Percentiles rank a stretch among this genome's conserved stretches.
phyloP scores from a whole-genome alignment of 2,888 invertebrate species.

The Helicoverpa assulta region DNA sequence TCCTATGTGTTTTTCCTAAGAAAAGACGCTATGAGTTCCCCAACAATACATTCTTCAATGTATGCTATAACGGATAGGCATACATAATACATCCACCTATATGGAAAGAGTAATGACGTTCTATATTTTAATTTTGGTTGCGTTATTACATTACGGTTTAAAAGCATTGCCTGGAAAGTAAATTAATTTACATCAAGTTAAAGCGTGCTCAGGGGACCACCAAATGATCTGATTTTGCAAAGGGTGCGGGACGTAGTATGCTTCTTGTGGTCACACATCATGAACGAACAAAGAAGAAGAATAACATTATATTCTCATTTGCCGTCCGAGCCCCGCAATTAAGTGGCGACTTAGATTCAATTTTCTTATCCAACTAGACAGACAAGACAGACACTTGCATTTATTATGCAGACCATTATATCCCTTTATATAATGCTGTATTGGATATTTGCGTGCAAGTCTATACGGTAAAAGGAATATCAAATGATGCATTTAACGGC shows the following conservation, averaged over 20 bases:
- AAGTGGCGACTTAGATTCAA: constrained; percentile 35
- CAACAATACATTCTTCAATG: too few species aligned
- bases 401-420: constrained; percentile 48
- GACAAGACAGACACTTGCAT: constrained; percentile 47
- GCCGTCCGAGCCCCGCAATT: constrained; percentile 1
- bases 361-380: constrained; percentile 40
- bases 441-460: constrained; percentile 72
- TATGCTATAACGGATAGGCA: background rate
- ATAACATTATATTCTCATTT: constrained; percentile 9
- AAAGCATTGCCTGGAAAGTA: background rate
- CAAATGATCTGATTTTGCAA: too few species aligned
- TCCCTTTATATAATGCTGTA: constrained; percentile 35
- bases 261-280: too few species aligned
- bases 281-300: too few species aligned
- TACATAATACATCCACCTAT: too few species aligned
- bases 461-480: constrained; percentile 76
- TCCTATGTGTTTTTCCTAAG: too few species aligned
- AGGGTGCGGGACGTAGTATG: too few species aligned
- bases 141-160: constrained; percentile 1
- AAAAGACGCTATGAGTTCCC: too few species aligned
- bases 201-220: too few species aligned
- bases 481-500: constrained; percentile 80
- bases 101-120: background rate
- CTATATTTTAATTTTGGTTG: constrained; percentile 3
- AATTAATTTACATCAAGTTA: background rate